Conservation (phyloP, 2,888 invertebrate species). For the Polydrusus tereticollis region DNA sequence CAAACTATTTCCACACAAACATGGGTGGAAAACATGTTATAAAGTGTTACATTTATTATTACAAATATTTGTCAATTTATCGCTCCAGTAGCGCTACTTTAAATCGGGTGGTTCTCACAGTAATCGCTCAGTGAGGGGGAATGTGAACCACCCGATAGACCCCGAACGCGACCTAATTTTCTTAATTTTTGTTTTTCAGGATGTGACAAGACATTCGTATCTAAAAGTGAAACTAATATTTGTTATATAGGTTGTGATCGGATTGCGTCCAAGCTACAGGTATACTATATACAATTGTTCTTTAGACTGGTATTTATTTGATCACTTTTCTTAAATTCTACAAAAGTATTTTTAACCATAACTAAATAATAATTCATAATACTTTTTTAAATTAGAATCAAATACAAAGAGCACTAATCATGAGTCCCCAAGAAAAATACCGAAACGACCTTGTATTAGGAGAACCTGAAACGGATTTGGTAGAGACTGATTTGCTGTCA, state of each 20-base stretch:
- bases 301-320: background rate
- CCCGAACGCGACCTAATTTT: too few species aligned
- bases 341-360: too few species aligned
- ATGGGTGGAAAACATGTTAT: too few species aligned
- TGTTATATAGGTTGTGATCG: slow-evolving; percentile 59
- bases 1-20: too few species aligned
- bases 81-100: too few species aligned
- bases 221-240: slow-evolving; percentile 52
- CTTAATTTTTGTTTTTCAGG: slow-evolving; percentile 56
- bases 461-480: background rate
- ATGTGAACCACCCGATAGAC: too few species aligned
- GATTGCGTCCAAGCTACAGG: slow-evolving; percentile 58
- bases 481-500: slow-evolving; percentile 51
- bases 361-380: too few species aligned
- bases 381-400: slow-evolving; percentile 2
- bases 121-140: too few species aligned
- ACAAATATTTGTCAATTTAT: too few species aligned
- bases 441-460: background rate
- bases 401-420: background rate
- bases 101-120: too few species aligned
- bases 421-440: background rate
- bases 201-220: slow-evolving; percentile 59
- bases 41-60: too few species aligned
- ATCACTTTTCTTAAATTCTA: too few species aligned
- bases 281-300: slow-evolving; percentile 20